Evolutionary conservation across 2,797 vertebrate species (phyloP).

Genomic region (Hyperoplus lanceolatus): DNA sequence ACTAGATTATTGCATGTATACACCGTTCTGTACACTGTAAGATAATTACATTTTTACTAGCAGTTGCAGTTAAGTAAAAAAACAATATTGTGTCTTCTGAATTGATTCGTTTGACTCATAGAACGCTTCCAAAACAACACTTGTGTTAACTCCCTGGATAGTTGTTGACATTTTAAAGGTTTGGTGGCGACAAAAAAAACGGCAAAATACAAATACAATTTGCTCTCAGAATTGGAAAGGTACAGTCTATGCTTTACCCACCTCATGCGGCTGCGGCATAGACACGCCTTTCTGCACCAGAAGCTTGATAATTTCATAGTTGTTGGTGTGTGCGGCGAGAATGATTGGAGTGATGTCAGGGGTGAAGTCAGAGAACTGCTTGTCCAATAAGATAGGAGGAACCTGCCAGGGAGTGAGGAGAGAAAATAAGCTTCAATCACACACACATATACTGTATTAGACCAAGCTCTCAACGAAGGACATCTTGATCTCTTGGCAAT

Average conservation of each 20-base stretch:
- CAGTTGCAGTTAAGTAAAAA: too few species aligned
- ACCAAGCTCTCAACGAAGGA: slow-evolving; percentile 12
- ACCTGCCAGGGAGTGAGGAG: slow-evolving; percentile 83
- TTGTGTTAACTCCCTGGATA: not conserved
- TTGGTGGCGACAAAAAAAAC: not conserved
- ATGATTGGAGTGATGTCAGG: slow-evolving; percentile 98
- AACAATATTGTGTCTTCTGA: not conserved
- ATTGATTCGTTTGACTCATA: not conserved
- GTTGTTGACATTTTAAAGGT: not conserved
- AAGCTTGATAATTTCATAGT: slow-evolving; percentile 98
- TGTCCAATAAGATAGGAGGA: slow-evolving; percentile 96
- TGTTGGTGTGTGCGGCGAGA: slow-evolving; percentile 98
- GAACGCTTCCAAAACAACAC: not conserved
- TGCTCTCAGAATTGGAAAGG: not conserved
- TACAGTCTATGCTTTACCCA: slow-evolving; percentile 42
- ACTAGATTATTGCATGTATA: too few species aligned
- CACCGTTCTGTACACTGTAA: too few species aligned
- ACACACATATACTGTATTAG: not conserved
- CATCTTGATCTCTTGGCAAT: not conserved
- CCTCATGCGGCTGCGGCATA: slow-evolving; percentile 95
- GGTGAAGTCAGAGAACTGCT: slow-evolving; percentile 98
- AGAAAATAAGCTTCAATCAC: slow-evolving; percentile 29
- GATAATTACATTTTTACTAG: too few species aligned
- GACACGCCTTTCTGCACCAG: slow-evolving; percentile 98
- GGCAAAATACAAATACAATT: not conserved